phyloP scores from a whole-genome alignment of 2,113 vertebrate genomes.

The Xiphorhynchus elegans region DNA sequence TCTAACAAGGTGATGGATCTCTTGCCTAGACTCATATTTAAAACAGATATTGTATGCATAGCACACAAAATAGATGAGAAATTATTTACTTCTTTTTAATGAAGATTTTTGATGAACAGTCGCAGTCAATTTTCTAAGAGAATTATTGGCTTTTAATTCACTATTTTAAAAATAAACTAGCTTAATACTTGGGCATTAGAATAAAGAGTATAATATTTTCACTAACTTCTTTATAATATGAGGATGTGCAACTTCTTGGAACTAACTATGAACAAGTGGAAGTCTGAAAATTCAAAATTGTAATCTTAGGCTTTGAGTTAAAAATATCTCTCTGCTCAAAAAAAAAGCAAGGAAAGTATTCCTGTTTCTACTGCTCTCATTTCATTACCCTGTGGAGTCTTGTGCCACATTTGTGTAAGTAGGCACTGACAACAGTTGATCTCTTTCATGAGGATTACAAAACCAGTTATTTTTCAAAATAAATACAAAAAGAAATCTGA shows the following conservation, averaged over 20 bases:
- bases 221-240: background rate
- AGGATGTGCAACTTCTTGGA: background rate
- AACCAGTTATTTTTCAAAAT: background rate
- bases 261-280: background rate
- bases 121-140: background rate
- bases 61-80: background rate
- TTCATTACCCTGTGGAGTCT: background rate
- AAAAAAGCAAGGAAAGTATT: background rate
- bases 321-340: background rate
- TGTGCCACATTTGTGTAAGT: background rate
- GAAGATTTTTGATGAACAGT: background rate
- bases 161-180: background rate
- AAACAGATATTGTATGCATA: background rate
- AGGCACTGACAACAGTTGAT: background rate
- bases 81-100: background rate
- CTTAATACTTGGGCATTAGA: background rate
- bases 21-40: background rate
- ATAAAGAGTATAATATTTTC: background rate
- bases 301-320: background rate
- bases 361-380: background rate
- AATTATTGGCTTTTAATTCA: background rate
- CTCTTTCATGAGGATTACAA: background rate
- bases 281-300: background rate
- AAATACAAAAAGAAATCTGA: background rate
- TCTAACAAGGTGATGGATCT: background rate